Base-by-base conservation (phyloP, 2,113 vertebrate species). In the Gopherus flavomarginatus region DNA sequence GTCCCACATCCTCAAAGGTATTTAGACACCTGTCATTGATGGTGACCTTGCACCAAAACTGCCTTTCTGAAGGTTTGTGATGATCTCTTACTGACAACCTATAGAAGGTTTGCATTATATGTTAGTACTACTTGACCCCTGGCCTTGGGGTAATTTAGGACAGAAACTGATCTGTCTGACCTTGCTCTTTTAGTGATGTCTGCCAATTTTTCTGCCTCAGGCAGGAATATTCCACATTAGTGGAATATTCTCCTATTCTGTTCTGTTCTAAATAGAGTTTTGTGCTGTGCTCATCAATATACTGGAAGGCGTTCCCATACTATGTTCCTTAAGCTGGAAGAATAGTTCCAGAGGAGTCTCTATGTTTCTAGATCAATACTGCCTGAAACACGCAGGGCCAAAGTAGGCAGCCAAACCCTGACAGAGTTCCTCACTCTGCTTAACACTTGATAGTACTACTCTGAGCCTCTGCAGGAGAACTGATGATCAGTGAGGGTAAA, bases 121-220 rank as follows among this genome's bases (percentile, higher is more conserved):
- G 16, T 90, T 92, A 88, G 22, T 90, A 89, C 11, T 75, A 91
- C 81, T 94, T 93, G 85, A 90, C 57, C 92, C 35, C 65, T 95
- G 88, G 16, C 49, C 75, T 4, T 17, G 22, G 80, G 47, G n/a
- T 94, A 95, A 95, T 96, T 94, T 83, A 86, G 35, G 95, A 91
- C 91, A 94, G 91, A 96, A 91, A 88, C 47, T 82, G 24, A 14
- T 81, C 54, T 92, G 65, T 50, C 57, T 59, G 44, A 80, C 90
- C 38, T n/a, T 93, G 54, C 65, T 92, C 96, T 96, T 85, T 92
- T 96, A 16, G 21, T 35, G 57, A 87, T 8, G 5, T 85, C 83
- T 93, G 94, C 81, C 87, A 95, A 77, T 38, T 91, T 96, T 96
- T 81, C 87, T 83, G 14, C 29, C 90, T 90, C 38, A 92, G 47